Base-by-base conservation (phyloP, 2,113 vertebrate species). In the Oncorhynchus keta region DNA sequence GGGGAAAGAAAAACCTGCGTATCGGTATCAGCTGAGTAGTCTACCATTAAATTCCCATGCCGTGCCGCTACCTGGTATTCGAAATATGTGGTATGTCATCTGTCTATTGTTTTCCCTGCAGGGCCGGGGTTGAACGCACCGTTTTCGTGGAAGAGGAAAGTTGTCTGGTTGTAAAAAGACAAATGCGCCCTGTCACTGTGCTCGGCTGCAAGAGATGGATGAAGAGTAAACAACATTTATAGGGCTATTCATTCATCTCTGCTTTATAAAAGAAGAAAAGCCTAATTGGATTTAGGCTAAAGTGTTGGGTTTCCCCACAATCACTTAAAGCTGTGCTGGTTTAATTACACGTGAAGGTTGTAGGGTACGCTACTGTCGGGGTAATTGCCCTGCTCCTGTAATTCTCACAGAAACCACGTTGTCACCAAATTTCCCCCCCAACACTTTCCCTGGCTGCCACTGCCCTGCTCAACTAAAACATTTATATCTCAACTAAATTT, bases 291-390 rank as follows among this genome's bases (percentile, higher is more conserved):
- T 0, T 55, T 16, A 49, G 65, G 39, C 1, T 12, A 78, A 80
- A 77, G 82, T 73, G 8, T 86, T 88, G 68, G 78, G 2, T 89
- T 89, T 84, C 18, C 16, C 75, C 74, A 11, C 80, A 51, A 24
- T 86, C 82, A 81, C 86, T 84, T 77, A 85, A 79, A 86, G 77
- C 87, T 18, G 81, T 77, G 73, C 83, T 77, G 83, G 76, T 88
- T 89, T 87, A 89, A 91, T 90, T 80, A 87, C 74, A 77, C 87
- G 82, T 20, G 66, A 70, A 81, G 85, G 88, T 61, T 86, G 87
- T 91, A 89, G 8, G 39, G 39, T 45, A 11, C 8, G 32, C 32
- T 35, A 6, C 32, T 35, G 32, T 35, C 32, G 32, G 39, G 39
- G 39, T 12, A 39, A 39, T 39, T 39, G 39, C 39, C 39, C 39